These are phyloP conservation scores for Lepidocyrtoides sp. DNA, from an alignment of 2,888 invertebrate species.

Conservation along the genomic window DNA sequence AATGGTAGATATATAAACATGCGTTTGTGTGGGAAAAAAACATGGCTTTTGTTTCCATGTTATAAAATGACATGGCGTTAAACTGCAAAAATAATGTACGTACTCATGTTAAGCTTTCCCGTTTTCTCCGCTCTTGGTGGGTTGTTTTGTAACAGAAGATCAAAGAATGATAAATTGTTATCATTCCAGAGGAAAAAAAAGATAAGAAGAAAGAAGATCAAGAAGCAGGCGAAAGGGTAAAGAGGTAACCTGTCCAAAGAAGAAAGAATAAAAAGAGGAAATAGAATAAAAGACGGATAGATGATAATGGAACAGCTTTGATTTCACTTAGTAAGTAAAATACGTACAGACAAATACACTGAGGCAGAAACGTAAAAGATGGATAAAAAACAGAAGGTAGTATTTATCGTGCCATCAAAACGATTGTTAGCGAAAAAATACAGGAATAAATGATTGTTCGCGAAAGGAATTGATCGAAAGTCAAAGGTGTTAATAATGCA, in stretches of 20 bases:
- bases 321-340: constrained; percentile 17
- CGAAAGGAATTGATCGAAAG: too few relatives aligned
- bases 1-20: neutral
- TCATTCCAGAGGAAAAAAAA: constrained; percentile 64
- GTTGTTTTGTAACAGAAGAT: constrained; percentile 26
- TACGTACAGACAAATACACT: neutral
- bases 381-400: too few relatives aligned
- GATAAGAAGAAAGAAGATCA: constrained; percentile 10
- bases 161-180: constrained; percentile 70
- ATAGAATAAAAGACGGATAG: neutral
- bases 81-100: neutral
- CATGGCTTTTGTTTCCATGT: neutral
- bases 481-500: too few relatives aligned
- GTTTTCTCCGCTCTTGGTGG: neutral
- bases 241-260: neutral
- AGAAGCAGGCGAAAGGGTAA: neutral
- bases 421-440: too few relatives aligned
- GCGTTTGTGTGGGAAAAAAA: neutral
- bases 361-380: too few relatives aligned
- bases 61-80: neutral
- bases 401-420: too few relatives aligned
- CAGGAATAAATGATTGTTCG: too few relatives aligned
- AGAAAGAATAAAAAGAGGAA: neutral
- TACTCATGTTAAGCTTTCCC: neutral
- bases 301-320: constrained; percentile 33